Conservation (phyloP, 64 coral and sea anemone genomes). For the Montipora capricornis region DNA sequence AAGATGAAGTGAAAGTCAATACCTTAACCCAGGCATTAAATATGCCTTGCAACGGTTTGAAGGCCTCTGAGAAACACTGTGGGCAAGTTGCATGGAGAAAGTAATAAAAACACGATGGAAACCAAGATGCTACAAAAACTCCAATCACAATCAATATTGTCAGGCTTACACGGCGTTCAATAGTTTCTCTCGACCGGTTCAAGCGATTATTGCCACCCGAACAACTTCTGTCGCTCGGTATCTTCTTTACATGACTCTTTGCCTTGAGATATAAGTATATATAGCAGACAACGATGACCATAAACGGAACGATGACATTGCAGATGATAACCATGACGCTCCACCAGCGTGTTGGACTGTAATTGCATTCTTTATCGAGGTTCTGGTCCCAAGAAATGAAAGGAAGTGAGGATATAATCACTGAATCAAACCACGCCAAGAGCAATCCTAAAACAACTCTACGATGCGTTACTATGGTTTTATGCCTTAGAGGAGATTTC, state of each 20-base stretch:
- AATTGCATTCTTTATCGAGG: constrained; percentile 68
- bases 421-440: constrained; percentile 73
- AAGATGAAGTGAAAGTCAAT: constrained; percentile 88
- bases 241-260: constrained; percentile 68
- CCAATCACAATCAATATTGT: constrained; percentile 98
- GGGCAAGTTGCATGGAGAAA: constrained; percentile 78
- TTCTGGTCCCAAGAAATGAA: constrained; percentile 75
- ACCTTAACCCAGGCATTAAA: constrained; percentile 89
- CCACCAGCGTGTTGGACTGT: constrained; percentile 88
- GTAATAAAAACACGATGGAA: constrained; percentile 93
- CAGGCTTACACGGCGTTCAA: constrained; percentile 85
- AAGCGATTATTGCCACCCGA: neutral
- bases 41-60: constrained; percentile 46
- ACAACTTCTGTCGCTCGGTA: constrained; percentile 37
- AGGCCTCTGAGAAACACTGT: constrained; percentile 67
- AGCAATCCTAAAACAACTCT: constrained; percentile 65
- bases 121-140: constrained; percentile 84
- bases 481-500: constrained; percentile 72
- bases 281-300: constrained; percentile 82
- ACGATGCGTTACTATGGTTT: constrained; percentile 63
- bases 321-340: constrained; percentile 89
- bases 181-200: constrained; percentile 59
- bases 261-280: constrained; percentile 80
- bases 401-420: constrained; percentile 69
- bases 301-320: constrained; percentile 87